phyloP scores from a whole-genome alignment of 2,888 invertebrate genomes.

The Cephus pygmeus region DNA sequence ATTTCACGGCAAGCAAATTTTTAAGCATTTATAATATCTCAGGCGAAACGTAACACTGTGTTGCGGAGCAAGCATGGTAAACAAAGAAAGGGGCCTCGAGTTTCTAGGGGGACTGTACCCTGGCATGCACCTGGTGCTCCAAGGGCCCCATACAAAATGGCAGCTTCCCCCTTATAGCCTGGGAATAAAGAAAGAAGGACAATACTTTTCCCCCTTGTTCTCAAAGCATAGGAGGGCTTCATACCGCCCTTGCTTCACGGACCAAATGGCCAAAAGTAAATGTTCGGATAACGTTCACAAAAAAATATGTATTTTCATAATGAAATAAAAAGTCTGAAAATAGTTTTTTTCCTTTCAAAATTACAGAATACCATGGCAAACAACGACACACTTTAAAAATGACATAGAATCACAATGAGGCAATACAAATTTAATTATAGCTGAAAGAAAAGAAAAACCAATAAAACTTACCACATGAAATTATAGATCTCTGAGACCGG shows the following conservation, averaged over 20 bases:
- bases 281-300: not conserved
- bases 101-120: constrained; percentile 63
- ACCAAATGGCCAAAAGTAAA: constrained; percentile 17
- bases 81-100: constrained; percentile 51
- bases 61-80: constrained; percentile 28
- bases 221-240: constrained; percentile 37
- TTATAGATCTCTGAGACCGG: constrained; percentile 99
- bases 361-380: not conserved
- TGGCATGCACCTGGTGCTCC: constrained; percentile 61
- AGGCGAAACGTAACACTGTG: not conserved
- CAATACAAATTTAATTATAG: not conserved
- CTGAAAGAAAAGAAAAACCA: constrained; percentile 12
- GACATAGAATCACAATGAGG: not conserved
- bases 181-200: constrained; percentile 56
- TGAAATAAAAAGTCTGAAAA: not conserved
- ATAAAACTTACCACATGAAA: constrained; percentile 90
- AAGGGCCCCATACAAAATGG: constrained; percentile 62
- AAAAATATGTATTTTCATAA: not conserved
- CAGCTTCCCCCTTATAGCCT: constrained; percentile 50
- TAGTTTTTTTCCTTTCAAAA: not conserved
- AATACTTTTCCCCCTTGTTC: constrained; percentile 54
- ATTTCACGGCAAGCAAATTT: not conserved
- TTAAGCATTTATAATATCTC: constrained; percentile 1
- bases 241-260: constrained; percentile 24
- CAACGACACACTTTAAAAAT: not conserved